A percentile compares a stretch with the other conserved stretches of the same genome.
These are phyloP conservation scores for Onychomys torridus DNA, from an alignment of 2,797 vertebrate genomes.

Conservation along the genomic window DNA sequence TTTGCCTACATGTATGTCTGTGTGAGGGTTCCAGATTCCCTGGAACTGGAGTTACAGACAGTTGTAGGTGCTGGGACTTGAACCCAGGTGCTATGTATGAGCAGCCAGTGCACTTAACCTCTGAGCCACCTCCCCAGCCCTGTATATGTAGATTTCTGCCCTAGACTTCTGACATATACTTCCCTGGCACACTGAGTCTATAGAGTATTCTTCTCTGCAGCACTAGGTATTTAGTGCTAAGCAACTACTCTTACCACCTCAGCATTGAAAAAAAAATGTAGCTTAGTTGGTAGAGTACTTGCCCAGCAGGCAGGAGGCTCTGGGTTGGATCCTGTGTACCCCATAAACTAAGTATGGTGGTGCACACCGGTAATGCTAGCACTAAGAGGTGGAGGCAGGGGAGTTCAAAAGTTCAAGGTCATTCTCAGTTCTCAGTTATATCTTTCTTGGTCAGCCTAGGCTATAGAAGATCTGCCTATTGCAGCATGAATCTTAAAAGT, in stretches of 20 bases:
- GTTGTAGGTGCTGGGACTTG: too few species aligned
- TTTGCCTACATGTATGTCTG: too few species aligned
- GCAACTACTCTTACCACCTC: neutral
- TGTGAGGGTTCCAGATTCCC: too few species aligned
- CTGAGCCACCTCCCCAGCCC: too few species aligned
- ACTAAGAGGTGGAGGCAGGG: neutral
- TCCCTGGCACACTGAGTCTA: neutral
- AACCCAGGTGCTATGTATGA: too few species aligned
- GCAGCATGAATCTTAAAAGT: too few species aligned
- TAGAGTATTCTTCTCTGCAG: neutral
- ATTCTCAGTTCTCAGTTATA: neutral
- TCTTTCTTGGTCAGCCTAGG: neutral
- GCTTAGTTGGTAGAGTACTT: neutral
- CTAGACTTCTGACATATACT: neutral
- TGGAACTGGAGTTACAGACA: too few species aligned
- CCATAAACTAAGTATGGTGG: neutral
- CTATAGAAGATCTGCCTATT: neutral
- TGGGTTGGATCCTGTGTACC: neutral
- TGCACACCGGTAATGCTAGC: neutral
- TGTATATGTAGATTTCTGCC: neutral
- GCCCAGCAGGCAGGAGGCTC: neutral
- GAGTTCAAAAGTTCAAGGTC: neutral
- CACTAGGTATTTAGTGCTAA: neutral
- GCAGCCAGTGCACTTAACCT: too few species aligned
- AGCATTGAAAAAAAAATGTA: neutral